Conservation (phyloP, 2,113 vertebrate species). For the Agapornis roseicollis region DNA sequence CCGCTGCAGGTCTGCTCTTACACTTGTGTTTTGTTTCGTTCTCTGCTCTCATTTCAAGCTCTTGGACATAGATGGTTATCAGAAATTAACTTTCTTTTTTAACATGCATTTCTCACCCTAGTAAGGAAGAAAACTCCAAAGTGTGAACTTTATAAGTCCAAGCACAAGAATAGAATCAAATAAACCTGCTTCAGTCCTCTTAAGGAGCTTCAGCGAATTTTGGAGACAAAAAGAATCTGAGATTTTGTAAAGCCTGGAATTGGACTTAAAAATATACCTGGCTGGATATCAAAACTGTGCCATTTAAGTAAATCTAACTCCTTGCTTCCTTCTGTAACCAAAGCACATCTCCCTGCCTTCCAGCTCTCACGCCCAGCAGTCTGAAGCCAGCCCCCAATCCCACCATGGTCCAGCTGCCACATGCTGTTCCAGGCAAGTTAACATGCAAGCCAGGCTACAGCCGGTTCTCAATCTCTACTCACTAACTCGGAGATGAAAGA, state of each 20-base stretch:
- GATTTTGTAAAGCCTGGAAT: not conserved
- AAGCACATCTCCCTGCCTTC: not conserved
- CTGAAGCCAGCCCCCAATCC: not conserved
- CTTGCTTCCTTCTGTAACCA: not conserved
- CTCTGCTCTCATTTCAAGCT: not conserved
- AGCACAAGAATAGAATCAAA: not conserved
- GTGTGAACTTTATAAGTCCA: not conserved
- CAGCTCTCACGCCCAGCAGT: not conserved
- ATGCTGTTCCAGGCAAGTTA: not conserved
- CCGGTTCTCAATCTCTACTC: not conserved
- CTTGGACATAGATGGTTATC: not conserved
- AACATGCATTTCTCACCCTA: not conserved
- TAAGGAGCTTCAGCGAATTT: not conserved
- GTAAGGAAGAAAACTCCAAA: not conserved
- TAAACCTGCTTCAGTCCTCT: not conserved
- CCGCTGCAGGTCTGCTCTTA: not conserved
- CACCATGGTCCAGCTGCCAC: not conserved
- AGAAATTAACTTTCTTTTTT: not conserved
- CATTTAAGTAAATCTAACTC: not conserved
- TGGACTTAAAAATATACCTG: not conserved
- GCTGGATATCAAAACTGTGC: not conserved
- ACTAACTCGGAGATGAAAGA: constrained; percentile 7
- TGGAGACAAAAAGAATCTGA: not conserved
- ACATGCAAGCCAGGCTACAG: constrained; percentile 3
- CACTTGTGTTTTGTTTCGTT: not conserved